Base-by-base conservation (phyloP, 2,888 invertebrate species). In the Panopea generosa region DNA sequence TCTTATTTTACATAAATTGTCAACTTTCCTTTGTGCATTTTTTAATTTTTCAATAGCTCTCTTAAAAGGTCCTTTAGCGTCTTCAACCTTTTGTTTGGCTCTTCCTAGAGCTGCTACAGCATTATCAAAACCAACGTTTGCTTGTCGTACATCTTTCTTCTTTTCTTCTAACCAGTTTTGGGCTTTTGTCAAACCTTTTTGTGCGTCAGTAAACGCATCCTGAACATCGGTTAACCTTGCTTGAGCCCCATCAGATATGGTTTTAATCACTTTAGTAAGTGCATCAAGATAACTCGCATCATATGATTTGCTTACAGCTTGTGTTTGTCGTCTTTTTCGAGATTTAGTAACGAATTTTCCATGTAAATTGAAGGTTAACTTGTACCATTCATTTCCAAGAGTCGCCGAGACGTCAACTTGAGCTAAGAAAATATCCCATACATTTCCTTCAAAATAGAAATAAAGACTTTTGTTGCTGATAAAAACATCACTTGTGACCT, bases 1-100 rank as follows among this genome's bases (percentile, higher is more conserved):
- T 50, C 49, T 74, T 6, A 84, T 82, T 60, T 50, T 69, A 61
- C 84, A 84, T 4, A 84, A 57, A 29, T 77, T 77, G 53, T 84
- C 82, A 20, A 84, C 72, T 11, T 69, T 55, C 57, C 56, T 73
- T 47, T 83, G 81, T 3, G 81, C 83, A 11, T 27, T 26, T n/a
- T 76, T 26, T 2, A 84, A 50, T 38, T 63, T 71, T 27, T 61
- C 47, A 14, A 77, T 18, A 7, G 84, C 84, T 43, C 27, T 47
- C 24, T 71, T 3, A 56, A 73, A 77, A 2, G 84, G 84, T 11
- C 56, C 71, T 49, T 77, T 82, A 11, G 80, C 77, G 20, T 45
- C 59, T 40, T 84, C 82, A 14, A 84, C 29, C 40, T 57, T 71
- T 2, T 61, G 16, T 43, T 82, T 80, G 2, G 62, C 76, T 16